Evolutionary conservation across 2,797 vertebrate genomes (phyloP), one percentile per base, ranked within the genome.

Genomic region (Centropyge bicolor): DNA sequence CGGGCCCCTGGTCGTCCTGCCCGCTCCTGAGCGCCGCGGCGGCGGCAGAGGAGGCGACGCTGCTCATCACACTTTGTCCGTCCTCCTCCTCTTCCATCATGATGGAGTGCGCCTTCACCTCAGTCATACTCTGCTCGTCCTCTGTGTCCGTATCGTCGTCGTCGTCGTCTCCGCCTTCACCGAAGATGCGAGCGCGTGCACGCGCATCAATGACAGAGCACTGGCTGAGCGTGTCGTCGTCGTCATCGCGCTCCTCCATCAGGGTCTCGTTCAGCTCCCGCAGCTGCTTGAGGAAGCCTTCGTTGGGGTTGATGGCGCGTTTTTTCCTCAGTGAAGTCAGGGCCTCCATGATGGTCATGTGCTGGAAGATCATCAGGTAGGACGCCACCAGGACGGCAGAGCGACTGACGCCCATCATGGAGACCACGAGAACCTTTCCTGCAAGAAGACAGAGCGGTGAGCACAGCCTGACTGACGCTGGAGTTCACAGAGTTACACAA

Each of bases 351-450:
- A 99, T 80, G 31, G 93, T 95, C 98, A 98, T 97, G 88, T 96
- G 95, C 78, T 99, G 98, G 93, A 99, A 99, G 88, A 98, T 98
- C 98, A 99, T 99, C 79, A 99, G 94, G 90, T 99, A 99, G 80
- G 97, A 97, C 0, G 95, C 97, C 62, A 99, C 97, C 62, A 99
- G 93, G 76, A 96, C 92, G 0, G 98, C 98, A 0, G 98, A 95
- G 51, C 98, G 96, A 65, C 98, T 99, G 52, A 96, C 67, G 4
- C 98, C 98, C 98, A 99, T 99, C 93, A 99, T 97, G n/a, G 98
- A 99, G 80, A 95, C 96, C 85, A 99, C 97, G 40, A 99, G 94
- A 67, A 98, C 96, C 86, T 97, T 99, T 55, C 98, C 98, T 99
- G 80, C 4, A 80, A 8, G 57, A 43, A 2, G 67, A 70, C 13